Percentiles rank a stretch among this genome's conserved stretches.
Conservation (phyloP, 2,113 vertebrate genomes). For the Benitochromis conjunctus region DNA sequence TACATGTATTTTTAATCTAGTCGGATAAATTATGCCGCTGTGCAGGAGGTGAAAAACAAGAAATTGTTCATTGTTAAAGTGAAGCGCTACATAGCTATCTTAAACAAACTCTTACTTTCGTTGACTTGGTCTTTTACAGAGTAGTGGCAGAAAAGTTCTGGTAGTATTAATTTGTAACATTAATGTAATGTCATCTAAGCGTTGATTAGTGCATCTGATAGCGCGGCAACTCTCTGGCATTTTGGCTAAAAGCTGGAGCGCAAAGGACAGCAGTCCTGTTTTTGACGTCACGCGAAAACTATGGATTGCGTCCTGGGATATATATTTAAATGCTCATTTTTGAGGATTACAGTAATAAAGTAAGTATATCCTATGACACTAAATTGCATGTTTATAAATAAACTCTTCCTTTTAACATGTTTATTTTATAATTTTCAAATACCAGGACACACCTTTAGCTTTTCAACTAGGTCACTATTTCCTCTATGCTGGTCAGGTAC, state of each 20-base stretch:
- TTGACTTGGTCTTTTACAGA: not conserved
- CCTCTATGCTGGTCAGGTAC: not conserved
- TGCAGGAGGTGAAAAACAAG: not conserved
- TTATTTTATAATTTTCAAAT: not conserved
- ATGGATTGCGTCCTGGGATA: not conserved
- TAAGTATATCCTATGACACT: not conserved
- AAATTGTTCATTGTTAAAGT: not conserved
- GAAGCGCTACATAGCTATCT: not conserved
- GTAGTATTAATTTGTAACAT: not conserved
- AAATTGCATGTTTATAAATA: not conserved
- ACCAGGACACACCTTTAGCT: not conserved
- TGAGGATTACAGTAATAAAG: not conserved
- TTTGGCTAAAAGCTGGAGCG: not conserved
- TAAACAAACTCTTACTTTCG: not conserved
- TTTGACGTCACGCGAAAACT: not conserved
- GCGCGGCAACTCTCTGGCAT: not conserved
- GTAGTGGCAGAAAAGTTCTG: not conserved
- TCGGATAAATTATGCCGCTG: no score
- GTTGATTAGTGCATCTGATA: not conserved
- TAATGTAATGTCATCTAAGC: not conserved
- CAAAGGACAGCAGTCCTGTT: not conserved
- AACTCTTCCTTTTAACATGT: not conserved
- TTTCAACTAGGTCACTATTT: not conserved
- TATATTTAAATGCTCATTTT: not conserved
- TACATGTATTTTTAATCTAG: not conserved